Conservation (phyloP, 2,113 vertebrate species). For the Osmerus mordax region DNA sequence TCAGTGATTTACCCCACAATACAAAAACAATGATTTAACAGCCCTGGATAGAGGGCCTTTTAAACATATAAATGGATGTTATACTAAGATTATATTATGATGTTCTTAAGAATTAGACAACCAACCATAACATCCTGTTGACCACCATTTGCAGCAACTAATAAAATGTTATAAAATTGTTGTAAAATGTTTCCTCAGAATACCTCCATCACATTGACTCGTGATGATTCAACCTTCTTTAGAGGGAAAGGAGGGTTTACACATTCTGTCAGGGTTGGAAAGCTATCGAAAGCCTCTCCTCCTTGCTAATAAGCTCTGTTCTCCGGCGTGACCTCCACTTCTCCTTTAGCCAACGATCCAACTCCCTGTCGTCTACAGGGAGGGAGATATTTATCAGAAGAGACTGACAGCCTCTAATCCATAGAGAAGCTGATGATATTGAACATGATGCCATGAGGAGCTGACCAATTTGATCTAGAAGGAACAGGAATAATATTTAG, state of each 20-base stretch:
- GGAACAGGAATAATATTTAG: slow-evolving; percentile 1
- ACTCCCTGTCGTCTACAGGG: slow-evolving; percentile 1
- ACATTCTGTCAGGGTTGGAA: neutral
- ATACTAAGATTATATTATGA: no score
- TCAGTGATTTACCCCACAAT: no score
- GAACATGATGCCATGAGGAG: slow-evolving; percentile 14
- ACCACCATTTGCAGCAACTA: no score
- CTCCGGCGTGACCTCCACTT: slow-evolving; percentile 3
- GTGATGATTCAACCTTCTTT: neutral
- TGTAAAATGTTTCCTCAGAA: no score
- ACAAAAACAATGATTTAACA: no score
- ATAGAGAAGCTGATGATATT: slow-evolving; percentile 14
- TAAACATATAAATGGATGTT: no score
- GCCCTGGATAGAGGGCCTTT: no score
- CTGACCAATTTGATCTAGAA: slow-evolving; percentile 24
- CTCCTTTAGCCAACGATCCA: slow-evolving; percentile 16
- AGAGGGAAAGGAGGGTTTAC: neutral
- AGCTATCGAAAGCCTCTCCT: neutral
- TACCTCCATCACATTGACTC: no score
- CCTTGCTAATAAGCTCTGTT: neutral
- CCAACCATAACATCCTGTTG: no score
- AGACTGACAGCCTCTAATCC: slow-evolving; percentile 23
- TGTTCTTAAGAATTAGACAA: no score
- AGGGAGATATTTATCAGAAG: slow-evolving; percentile 23
- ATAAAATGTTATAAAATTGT: no score